Percentiles rank a stretch among this genome's conserved stretches.
These are phyloP conservation scores for Sebastes hubbsi DNA, from an alignment of 2,797 vertebrate genomes.

Conservation along the genomic window DNA sequence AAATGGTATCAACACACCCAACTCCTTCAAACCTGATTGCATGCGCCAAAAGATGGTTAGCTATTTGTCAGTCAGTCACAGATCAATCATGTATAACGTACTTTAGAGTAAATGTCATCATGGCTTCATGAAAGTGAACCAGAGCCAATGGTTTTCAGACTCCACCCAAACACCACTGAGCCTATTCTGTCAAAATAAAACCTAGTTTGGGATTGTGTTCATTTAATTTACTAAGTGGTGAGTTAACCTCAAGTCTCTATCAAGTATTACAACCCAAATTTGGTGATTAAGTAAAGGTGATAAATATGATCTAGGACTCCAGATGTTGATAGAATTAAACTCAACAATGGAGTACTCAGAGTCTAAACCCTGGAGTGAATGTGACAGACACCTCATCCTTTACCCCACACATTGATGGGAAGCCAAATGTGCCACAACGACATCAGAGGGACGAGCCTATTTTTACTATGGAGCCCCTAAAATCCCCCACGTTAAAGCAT, in stretches of 20 bases:
- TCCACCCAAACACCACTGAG: conserved; percentile 40
- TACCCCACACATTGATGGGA: conserved; percentile 18
- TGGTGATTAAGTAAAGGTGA: conserved; percentile 33
- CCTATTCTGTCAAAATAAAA: conserved; percentile 38
- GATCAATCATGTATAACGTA: conserved; percentile 38
- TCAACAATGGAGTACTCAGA: conserved; percentile 20
- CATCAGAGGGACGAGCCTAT: conserved; percentile 32
- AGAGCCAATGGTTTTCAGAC: conserved; percentile 48
- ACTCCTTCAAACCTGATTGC: conserved; percentile 69
- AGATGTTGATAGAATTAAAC: conserved; percentile 19
- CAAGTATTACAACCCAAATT: conserved; percentile 32
- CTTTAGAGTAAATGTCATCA: conserved; percentile 39
- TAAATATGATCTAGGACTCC: conserved; percentile 27
- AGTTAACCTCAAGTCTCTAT: conserved; percentile 36
- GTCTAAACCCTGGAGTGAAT: conserved; percentile 37
- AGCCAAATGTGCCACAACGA: conserved; percentile 47
- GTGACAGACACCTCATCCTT: conserved; percentile 29
- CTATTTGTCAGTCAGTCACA: conserved; percentile 52
- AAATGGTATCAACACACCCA: conserved; percentile 38
- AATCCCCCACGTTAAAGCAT: conserved; percentile 1
- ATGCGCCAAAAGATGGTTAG: conserved; percentile 64
- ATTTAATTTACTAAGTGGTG: conserved; percentile 13
- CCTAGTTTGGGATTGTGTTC: conserved; percentile 19
- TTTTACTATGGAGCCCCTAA: conserved; percentile 41
- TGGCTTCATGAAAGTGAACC: conserved; percentile 49